Evolutionary conservation across 2,888 invertebrate genomes (phyloP).

Genomic region (Dryocosmus kuriphilus): DNA sequence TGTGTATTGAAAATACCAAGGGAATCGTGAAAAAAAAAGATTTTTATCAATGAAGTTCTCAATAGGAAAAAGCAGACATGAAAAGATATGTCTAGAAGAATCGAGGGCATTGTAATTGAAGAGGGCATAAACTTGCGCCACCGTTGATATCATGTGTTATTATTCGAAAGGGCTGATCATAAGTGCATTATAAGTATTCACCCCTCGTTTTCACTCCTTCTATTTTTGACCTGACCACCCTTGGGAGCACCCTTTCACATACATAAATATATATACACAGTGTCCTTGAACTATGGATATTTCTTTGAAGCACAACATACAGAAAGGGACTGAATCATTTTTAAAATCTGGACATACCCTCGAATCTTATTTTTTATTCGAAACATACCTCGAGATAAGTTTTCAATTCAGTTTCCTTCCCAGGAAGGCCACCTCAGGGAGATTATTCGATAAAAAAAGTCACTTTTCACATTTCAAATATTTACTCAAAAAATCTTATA

Average conservation of each 20-base stretch:
- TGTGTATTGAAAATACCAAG: too few species aligned
- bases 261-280: neutral
- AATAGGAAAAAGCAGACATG: too few species aligned
- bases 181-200: conserved; percentile 4
- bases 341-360: neutral
- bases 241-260: neutral
- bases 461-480: too few species aligned
- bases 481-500: too few species aligned
- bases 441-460: neutral
- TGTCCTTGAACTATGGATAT: neutral
- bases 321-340: neutral
- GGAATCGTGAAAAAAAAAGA: too few species aligned
- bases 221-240: conserved; percentile 5
- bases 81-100: too few species aligned
- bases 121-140: neutral
- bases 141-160: neutral
- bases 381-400: neutral
- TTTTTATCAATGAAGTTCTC: too few species aligned
- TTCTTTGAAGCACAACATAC: neutral
- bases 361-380: conserved; percentile 9
- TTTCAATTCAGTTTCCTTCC: neutral
- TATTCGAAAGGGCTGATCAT: neutral
- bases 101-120: too few species aligned
- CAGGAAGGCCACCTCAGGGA: neutral
- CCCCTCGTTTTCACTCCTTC: conserved; percentile 1